These are phyloP conservation scores for Ceratitis capitata DNA, from an alignment of 1,140 invertebrate genomes.

Conservation along the genomic window DNA sequence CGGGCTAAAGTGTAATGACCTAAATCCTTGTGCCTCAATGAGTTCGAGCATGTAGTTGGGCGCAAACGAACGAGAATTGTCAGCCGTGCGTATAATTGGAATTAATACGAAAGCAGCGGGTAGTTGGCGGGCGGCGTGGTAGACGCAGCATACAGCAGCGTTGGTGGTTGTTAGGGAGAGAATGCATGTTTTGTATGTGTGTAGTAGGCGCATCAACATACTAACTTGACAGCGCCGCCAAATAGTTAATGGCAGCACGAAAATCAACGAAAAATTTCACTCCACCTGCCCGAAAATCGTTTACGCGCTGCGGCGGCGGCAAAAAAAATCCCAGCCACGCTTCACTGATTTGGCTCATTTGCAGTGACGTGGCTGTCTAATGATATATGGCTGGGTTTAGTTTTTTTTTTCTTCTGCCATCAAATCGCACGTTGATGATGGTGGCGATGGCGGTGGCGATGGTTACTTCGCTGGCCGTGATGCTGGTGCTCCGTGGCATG, in stretches of 20 bases:
- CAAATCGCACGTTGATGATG: not conserved
- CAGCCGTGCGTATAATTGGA: slow-evolving; percentile 43
- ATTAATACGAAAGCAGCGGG: slow-evolving; percentile 29
- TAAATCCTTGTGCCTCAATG: slow-evolving; percentile 36
- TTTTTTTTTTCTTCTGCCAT: not conserved
- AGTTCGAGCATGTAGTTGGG: not conserved
- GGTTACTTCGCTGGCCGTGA: too few relatives aligned
- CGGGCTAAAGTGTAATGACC: slow-evolving; percentile 13
- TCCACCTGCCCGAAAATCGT: not conserved
- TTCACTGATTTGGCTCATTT: slow-evolving; percentile 6
- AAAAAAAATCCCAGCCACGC: not conserved
- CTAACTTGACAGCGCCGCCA: not conserved
- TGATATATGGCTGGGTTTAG: not conserved
- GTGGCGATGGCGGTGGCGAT: too few relatives aligned
- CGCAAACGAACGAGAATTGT: slow-evolving; percentile 14
- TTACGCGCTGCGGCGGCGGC: not conserved
- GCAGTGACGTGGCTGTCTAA: not conserved
- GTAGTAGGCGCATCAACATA: not conserved
- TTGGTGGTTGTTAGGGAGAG: too few relatives aligned
- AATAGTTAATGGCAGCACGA: not conserved
- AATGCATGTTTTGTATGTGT: not conserved
- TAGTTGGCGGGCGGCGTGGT: not conserved
- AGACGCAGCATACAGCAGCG: not conserved
- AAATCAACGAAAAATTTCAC: not conserved
- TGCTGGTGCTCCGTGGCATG: not conserved